Base-by-base conservation (phyloP, 2,888 invertebrate species). In the Drosophila ochracea region DNA sequence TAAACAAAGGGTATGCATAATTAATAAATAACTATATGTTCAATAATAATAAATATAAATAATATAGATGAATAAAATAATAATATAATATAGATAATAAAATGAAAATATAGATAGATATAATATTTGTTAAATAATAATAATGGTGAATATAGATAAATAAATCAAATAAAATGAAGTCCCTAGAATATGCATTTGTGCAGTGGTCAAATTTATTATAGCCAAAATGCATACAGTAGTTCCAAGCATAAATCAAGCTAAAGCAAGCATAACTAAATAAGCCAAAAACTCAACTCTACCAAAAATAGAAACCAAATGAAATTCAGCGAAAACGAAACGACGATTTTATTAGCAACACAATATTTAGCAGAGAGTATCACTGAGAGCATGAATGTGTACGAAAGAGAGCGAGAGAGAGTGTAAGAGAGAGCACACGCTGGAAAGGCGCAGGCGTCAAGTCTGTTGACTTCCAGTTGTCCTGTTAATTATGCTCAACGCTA, bases 221-320 rank as follows among this genome's bases (percentile, higher is more conserved):
- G 79, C 77, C 78, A 79, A 87, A 86, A 79, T 86, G 73, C 75
- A 75, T 68, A 73, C 70, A 82, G 71, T 82, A 87, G 89, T 89
- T 89, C 86, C 77, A 81, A 82, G 84, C 83, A 89, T 86, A 89
- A 87, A 82, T 87, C 89, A 82, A 84, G 72, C 78, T 76, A 70
- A 80, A 72, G 70, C 66, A 59, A 63, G 77, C 80, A 82, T 83
- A 83, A 79, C 82, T 80, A 75, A 83, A 72, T 77, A 53, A 37
- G 63, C 49, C 54, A 57, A 19, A 53, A 50, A 31, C 39, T 54
- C 30, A 69, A 57, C 49, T 58, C 25, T 28, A 55, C 13, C 19
- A 19, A 28, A 67, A 67, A 73, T 74, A 75, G 78, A 57, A 72
- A 50, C 78, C 80, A 84, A 87, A 72, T 84, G 75, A 84, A 87